phyloP scores from a whole-genome alignment of 2,888 invertebrate genomes.

The Oxycera nigricornis region DNA sequence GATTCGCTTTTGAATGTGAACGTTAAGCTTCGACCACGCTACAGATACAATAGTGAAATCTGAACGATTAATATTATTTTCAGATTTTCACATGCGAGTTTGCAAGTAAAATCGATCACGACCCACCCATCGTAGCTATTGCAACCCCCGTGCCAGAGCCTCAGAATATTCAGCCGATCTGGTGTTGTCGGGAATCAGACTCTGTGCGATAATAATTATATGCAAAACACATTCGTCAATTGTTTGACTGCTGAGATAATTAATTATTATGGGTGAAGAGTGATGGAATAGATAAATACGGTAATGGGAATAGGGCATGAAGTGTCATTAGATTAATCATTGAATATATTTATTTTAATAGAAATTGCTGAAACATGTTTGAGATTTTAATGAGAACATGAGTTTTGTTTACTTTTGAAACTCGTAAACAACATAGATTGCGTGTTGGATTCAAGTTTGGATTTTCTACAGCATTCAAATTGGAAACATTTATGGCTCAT shows the following conservation, averaged over 20 bases:
- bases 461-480: no score
- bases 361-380: background rate
- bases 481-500: no score
- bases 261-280: slow-evolving; percentile 1
- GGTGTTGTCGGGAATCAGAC: no score
- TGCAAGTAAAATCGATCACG: background rate
- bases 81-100: background rate
- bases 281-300: background rate
- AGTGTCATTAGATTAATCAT: background rate
- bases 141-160: no score
- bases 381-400: no score
- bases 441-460: no score
- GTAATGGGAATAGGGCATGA: slow-evolving; percentile 4
- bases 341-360: background rate
- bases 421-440: no score
- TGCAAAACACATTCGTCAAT: slow-evolving; percentile 20
- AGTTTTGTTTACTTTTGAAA: no score
- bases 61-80: background rate
- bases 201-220: background rate
- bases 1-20: slow-evolving; percentile 9
- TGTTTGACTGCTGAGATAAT: slow-evolving; percentile 7
- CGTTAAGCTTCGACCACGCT: background rate
- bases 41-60: background rate
- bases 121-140: no score
- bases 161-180: no score